These are phyloP conservation scores for Metopolophium dirhodum DNA, from an alignment of 1,140 invertebrate genomes.

Conservation along the genomic window DNA sequence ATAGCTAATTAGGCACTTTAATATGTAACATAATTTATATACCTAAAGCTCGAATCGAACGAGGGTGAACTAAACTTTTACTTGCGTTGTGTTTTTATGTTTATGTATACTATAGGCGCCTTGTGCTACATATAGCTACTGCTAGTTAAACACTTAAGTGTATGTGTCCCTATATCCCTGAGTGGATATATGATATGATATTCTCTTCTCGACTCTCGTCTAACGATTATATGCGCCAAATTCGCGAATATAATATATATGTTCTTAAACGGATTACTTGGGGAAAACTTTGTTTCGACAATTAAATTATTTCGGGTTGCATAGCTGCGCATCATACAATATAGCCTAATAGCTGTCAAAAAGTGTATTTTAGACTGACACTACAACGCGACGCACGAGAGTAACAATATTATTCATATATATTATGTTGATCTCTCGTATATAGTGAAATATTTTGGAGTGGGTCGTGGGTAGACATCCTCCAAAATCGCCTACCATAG, in stretches of 20 bases:
- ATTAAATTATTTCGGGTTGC: neutral
- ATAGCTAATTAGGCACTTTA: neutral
- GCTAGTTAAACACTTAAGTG: neutral
- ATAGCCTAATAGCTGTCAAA: neutral
- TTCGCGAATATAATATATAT: neutral
- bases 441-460: neutral
- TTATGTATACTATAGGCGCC: neutral
- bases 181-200: slow-evolving; percentile 10
- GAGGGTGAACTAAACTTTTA: neutral
- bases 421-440: neutral
- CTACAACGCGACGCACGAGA: neutral
- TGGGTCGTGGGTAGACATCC: neutral
- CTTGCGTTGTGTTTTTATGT: neutral
- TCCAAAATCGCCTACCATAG: neutral
- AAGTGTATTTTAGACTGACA: neutral
- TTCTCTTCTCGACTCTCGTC: neutral
- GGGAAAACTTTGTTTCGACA: neutral
- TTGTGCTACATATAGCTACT: neutral
- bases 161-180: neutral
- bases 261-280: neutral
- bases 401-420: neutral
- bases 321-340: neutral
- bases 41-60: neutral
- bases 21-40: neutral
- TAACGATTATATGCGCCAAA: neutral